phyloP scores from a whole-genome alignment of 2,888 invertebrate species.

The Frankliniella fusca region DNA sequence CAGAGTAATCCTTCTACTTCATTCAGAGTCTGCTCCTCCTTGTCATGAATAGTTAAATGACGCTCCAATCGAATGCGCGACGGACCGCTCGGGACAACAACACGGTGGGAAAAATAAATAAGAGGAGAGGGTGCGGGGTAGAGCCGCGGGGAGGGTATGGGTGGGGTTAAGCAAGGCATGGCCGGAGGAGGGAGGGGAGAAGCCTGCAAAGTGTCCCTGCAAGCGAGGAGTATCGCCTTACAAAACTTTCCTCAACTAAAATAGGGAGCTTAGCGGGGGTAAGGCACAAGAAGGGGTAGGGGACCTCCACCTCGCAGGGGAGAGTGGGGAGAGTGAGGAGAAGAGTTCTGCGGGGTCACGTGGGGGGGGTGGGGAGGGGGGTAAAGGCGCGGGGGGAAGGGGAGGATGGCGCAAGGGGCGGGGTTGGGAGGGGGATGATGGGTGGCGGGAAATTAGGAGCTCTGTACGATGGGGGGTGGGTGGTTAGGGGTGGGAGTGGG shows the following conservation, averaged over 20 bases:
- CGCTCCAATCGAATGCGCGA: background rate
- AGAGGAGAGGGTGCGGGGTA: background rate
- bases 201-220: conserved; percentile 24
- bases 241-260: conserved; percentile 23
- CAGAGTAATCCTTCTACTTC: conserved; percentile 16
- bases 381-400: too few relatives aligned
- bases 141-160: background rate
- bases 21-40: background rate
- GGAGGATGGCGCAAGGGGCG: background rate
- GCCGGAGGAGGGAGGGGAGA: background rate
- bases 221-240: conserved; percentile 15
- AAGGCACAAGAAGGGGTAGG: background rate
- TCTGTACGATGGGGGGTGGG: too few relatives aligned
- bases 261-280: conserved; percentile 17
- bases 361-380: background rate
- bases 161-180: background rate
- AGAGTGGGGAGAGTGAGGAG: background rate
- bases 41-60: conserved; percentile 17
- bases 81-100: background rate
- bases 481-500: too few relatives aligned
- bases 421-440: background rate
- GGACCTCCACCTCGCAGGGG: too few relatives aligned
- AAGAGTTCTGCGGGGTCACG: background rate
- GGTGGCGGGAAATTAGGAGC: background rate
- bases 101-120: background rate